Evolutionary conservation across 37 sponge, comb jelly and placozoan genomes (phyloP).

Genomic region (Bolinopsis microptera): DNA sequence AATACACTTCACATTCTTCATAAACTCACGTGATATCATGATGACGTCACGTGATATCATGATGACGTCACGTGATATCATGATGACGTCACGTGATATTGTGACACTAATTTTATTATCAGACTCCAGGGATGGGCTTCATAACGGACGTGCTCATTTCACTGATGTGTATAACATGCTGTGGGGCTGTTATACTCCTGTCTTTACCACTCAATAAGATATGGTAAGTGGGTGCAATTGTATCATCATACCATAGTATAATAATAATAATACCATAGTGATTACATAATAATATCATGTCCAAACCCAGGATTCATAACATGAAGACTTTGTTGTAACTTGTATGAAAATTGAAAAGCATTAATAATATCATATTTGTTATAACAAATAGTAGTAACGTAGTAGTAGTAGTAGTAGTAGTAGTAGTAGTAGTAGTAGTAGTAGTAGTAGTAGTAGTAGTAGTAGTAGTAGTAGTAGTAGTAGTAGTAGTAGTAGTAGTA

Average conservation of each 20-base stretch:
- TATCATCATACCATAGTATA: too few species aligned
- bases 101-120: not conserved
- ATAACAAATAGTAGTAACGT: too few species aligned
- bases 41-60: not conserved
- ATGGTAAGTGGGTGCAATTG: not conserved
- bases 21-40: too few species aligned
- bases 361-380: too few species aligned
- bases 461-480: constrained; percentile 11
- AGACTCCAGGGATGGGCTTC: constrained; percentile 15
- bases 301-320: too few species aligned
- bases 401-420: constrained; percentile 11
- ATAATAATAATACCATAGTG: too few species aligned
- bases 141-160: constrained; percentile 10
- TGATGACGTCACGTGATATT: not conserved
- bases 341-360: too few species aligned
- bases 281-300: too few species aligned
- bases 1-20: too few species aligned
- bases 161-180: not conserved
- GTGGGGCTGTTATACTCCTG: constrained; percentile 1
- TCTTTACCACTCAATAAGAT: not conserved
- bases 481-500: constrained; percentile 11
- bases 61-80: not conserved
- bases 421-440: constrained; percentile 11
- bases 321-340: too few species aligned
- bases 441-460: constrained; percentile 11